phyloP scores from a whole-genome alignment of 2,113 vertebrate species.

The Erpornis zantholeuca region DNA sequence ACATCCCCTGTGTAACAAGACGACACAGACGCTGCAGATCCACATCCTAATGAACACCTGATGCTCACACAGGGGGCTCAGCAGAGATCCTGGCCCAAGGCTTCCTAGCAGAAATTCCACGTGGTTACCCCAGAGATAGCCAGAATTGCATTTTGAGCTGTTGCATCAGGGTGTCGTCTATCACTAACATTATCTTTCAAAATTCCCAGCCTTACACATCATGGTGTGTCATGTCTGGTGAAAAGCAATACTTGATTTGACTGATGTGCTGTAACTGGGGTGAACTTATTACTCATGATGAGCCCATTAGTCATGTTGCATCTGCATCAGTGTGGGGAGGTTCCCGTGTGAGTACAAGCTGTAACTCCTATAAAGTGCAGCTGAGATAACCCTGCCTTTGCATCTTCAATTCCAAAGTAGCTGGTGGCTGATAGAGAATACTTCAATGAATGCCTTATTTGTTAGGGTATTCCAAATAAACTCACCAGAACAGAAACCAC shows the following conservation, averaged over 20 bases:
- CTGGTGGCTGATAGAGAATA: not conserved
- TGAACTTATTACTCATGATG: constrained; percentile 45
- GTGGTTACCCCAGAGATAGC: not conserved
- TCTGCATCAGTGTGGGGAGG: not conserved
- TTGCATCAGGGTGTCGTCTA: constrained; percentile 40
- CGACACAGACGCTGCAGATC: not conserved
- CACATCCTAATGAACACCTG: not conserved
- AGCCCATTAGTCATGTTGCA: constrained; percentile 34
- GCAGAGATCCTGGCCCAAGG: constrained; percentile 1
- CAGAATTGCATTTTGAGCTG: not conserved
- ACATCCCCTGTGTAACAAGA: not conserved
- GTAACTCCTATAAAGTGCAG: not conserved
- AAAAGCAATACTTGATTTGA: constrained; percentile 41
- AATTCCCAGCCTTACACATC: constrained; percentile 61
- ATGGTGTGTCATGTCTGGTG: constrained; percentile 62
- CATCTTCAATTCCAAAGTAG: not conserved
- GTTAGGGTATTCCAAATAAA: not conserved
- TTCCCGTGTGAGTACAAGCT: not conserved
- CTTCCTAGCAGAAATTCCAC: not conserved
- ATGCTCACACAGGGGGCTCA: not conserved
- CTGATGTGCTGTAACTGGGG: constrained; percentile 43
- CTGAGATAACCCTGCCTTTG: not conserved
- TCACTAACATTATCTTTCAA: constrained; percentile 36
- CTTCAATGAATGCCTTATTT: not conserved
- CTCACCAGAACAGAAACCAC: not conserved